Base-by-base conservation (phyloP, 2,888 invertebrate species). In the Chymomyza caudatula region DNA sequence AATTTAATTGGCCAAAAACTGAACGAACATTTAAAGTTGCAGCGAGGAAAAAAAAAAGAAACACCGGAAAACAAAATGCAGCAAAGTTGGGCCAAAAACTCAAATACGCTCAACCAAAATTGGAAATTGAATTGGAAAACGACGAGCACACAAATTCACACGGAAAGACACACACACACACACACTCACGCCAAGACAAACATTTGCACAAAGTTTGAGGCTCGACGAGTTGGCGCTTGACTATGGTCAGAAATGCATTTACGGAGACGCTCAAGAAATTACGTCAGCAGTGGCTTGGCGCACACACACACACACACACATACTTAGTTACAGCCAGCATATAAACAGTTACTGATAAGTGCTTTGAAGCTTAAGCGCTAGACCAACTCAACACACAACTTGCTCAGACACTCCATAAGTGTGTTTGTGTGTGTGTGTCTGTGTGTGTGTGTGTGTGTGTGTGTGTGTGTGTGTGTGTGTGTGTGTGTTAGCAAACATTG, bases 41-140 rank as follows among this genome's bases (percentile, higher is more conserved):
- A 63, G 37, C 71, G 62, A 77, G 61, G 71, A 11, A 37, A 37
- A 37, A 37, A 1, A 8, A 37, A 37, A 37, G 29, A 47, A 15
- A 44, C 8, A 17, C 17, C 2, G 44, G 0, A 4, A 6, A 17
- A 44, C 0, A 5, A 43, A 43, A 43, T 15, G 17, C 13, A 8
- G 1, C 1, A 17, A 44, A 17, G 44, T 29, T 29, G 11, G 29
- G 25, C 3, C 3, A 29, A 51, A 51, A 51, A 51, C 19, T 51
- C 51, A 51, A 51, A 17, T 51, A 17, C n/a, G 53, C 29, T 25
- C 53, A 13, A 76, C 57, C 63, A 54, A 65, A 78, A 81, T 85
- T 83, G 73, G 69, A 83, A 85, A 80, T 75, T 75, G 81, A 80
- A 85, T 83, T 80, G 81, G 76, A 85, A 85, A 75, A 67, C 71